Evolutionary conservation across 2,888 invertebrate species (phyloP), one percentile per base, ranked within the genome.

Genomic region (Plagodis pulveraria): DNA sequence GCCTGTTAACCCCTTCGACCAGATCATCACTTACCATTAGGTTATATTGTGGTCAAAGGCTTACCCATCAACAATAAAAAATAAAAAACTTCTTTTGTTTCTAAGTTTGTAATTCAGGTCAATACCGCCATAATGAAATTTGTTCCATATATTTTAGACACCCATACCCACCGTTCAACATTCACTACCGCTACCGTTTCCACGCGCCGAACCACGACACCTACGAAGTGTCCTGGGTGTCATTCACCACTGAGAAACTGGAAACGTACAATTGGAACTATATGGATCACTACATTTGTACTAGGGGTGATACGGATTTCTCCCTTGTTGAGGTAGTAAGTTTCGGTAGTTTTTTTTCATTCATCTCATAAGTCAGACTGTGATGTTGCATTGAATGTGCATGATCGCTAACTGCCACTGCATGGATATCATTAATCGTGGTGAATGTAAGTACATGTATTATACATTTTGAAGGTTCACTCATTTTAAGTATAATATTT

Each of bases 231-330:
- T 99, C 98, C 0, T 97, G 97, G 94, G 98, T 98, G 0, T 96
- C 98, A 45, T 99, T 99, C 85, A 96, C 96, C 0, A 98, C 98
- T 0, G 98, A 99, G 87, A 98, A 98, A 80, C 89, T 99, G 54
- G 99, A 99, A 87, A 98, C 97, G 72, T 99, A 97, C 83, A 98
- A 98, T 89, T 99, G 99, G 99, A 99, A 99, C 87, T 98, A 98
- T 80, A 94, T 99, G 91, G 99, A 99, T 89, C 97, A 98, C 84
- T 99, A 99, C 82, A 98, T 99, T 66, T 98, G 98, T 78, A 98
- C 98, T 0, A 94, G 98, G 62, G 99, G 99, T 0, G 98, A 98
- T 80, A 97, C 97, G 0, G 98, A 98, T 82, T 98, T 98, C 90
- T 94, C 96, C 36, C 91, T 98, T 35, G 96, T 96, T 64, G 98